Conservation (phyloP, 2,888 invertebrate species). For the Mesochorus sp. region DNA sequence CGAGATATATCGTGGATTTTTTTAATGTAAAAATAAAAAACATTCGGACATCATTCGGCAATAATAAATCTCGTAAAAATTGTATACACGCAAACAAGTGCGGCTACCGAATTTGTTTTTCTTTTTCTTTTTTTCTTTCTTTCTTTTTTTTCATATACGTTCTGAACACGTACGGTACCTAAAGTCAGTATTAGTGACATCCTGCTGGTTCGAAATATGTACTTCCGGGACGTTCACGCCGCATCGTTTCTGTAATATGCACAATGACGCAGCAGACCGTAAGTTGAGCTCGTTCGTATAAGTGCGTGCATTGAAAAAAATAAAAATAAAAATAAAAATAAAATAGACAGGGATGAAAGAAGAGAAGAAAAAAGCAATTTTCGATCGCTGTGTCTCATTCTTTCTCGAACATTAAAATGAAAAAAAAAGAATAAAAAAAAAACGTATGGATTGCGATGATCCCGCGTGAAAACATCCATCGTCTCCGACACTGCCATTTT, state of each 20-base stretch:
- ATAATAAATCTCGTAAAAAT: conserved; percentile 11
- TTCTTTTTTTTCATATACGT: conserved; percentile 13
- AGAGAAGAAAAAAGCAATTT: not conserved
- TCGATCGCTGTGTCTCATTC: not conserved
- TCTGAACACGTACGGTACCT: conserved; percentile 45
- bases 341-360: not conserved
- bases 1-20: no score
- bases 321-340: conserved; percentile 9
- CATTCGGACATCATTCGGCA: not conserved
- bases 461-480: conserved; percentile 34
- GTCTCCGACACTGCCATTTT: conserved; percentile 68
- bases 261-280: conserved; percentile 30
- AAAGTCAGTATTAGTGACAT: conserved; percentile 63
- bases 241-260: conserved; percentile 28
- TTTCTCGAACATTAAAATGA: conserved; percentile 19
- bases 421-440: conserved; percentile 20
- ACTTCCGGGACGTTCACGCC: conserved; percentile 60
- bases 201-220: conserved; percentile 63
- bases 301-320: conserved; percentile 28
- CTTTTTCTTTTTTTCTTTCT: not conserved
- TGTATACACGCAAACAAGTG: not conserved
- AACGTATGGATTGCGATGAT: conserved; percentile 32
- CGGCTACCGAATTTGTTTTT: not conserved
- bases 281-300: conserved; percentile 22
- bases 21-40: not conserved